Evolutionary conservation across 2,888 invertebrate genomes (phyloP).

Genomic region (Trissoscelio sp.): DNA sequence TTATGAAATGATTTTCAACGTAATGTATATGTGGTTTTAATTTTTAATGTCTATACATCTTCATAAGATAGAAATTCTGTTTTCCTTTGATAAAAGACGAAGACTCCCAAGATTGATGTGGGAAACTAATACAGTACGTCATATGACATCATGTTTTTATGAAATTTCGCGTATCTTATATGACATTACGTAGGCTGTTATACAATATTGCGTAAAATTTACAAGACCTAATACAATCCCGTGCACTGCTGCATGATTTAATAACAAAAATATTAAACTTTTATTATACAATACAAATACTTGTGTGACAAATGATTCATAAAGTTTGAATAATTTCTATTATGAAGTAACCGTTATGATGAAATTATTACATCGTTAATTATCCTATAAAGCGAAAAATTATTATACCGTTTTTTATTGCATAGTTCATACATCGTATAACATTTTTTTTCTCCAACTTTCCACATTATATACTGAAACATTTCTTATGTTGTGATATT

Average conservation of each 20-base stretch:
- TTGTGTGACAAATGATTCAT: constrained; percentile 25
- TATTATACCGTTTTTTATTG: constrained; percentile 3
- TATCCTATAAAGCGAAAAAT: constrained; percentile 18
- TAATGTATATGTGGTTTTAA: neutral
- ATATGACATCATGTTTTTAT: constrained; percentile 35
- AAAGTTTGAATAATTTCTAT: constrained; percentile 18
- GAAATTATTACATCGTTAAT: constrained; percentile 20
- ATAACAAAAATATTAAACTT: constrained; percentile 26
- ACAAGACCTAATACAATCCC: constrained; percentile 12
- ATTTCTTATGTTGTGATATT: neutral
- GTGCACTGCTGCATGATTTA: neutral
- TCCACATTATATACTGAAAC: constrained; percentile 1
- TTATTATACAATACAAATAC: constrained; percentile 19
- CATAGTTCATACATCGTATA: neutral
- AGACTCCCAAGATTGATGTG: constrained; percentile 16
- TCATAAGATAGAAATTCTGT: neutral
- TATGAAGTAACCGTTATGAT: constrained; percentile 13
- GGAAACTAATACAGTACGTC: constrained; percentile 23
- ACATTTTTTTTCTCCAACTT: neutral
- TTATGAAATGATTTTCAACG: neutral
- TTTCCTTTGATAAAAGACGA: constrained; percentile 5
- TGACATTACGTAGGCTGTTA: constrained; percentile 39
- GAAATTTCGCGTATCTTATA: constrained; percentile 29
- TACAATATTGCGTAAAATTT: constrained; percentile 39
- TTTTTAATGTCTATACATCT: neutral